These are phyloP conservation scores for Oreochromis grahami DNA, from an alignment of 2,797 vertebrate genomes.

Conservation along the genomic window DNA sequence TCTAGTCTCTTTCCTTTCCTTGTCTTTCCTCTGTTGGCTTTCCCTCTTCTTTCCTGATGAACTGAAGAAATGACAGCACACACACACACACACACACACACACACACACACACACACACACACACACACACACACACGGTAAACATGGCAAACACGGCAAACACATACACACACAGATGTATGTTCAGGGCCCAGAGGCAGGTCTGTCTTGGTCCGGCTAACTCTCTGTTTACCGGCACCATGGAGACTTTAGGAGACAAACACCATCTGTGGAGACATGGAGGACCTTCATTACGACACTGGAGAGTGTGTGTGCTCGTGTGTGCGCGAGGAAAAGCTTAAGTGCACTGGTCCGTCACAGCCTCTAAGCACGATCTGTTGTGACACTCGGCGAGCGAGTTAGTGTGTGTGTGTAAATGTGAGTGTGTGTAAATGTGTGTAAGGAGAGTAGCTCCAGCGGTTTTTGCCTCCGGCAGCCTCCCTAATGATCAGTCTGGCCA, in stretches of 20 bases:
- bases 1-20: background rate
- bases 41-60: background rate
- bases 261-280: constrained; percentile 77
- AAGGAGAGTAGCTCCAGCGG: constrained; percentile 53
- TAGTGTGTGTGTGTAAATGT: constrained; percentile 22
- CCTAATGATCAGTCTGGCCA: constrained; percentile 76
- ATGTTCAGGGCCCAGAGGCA: constrained; percentile 44
- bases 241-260: constrained; percentile 75
- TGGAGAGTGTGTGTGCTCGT: background rate
- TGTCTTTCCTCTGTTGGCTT: background rate
- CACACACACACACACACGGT: background rate
- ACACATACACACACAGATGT: constrained; percentile 5
- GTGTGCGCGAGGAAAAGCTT: constrained; percentile 16
- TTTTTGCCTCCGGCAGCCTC: constrained; percentile 66
- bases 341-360: constrained; percentile 58
- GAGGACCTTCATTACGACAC: constrained; percentile 68
- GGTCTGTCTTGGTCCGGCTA: constrained; percentile 40
- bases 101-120: background rate
- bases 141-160: background rate
- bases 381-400: constrained; percentile 55
- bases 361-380: constrained; percentile 56
- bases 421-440: constrained; percentile 40
- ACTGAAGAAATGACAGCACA: background rate
- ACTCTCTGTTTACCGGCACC: constrained; percentile 61
- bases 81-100: background rate